Evolutionary conservation across 2,113 vertebrate species (phyloP), one percentile per base, ranked within the genome.

Genomic region (Nannobrachium achirus): DNA sequence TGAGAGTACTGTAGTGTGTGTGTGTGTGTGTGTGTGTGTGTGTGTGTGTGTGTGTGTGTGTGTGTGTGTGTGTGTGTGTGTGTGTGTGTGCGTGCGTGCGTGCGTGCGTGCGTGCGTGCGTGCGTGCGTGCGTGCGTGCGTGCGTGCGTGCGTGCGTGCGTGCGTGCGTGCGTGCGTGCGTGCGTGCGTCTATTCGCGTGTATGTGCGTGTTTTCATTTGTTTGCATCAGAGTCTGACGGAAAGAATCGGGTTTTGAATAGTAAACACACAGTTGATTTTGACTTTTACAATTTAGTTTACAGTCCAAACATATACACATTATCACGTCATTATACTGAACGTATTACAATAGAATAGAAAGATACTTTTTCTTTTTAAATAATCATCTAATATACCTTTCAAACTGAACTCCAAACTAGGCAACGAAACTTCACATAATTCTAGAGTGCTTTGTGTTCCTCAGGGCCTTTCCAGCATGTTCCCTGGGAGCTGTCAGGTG

Each of bases 391-490:
- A 48, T 48, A 6, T n/a, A 6, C n/a, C 45, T 14, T 14, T 13
- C 14, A 48, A 48, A 18, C 7, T 49, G 14, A 49, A 15, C 6
- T 61, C 44, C 8, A 13, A 11, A 6, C 44, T 45, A 25, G 5
- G 16, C 25, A 25, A 20, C 41, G 15, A 38, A 19, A 38, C n/a
- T n/a, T n/a, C n/a, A n/a, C n/a, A n/a, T n/a, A n/a, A n/a, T n/a
- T n/a, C n/a, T n/a, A n/a, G n/a, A n/a, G n/a, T n/a, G n/a, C 13
- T 10, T 10, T 8, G 1, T 80, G 13, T 66, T 57, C 56, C 52
- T 52, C 71, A 99, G 97, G 89, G 76, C 91, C 91, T 39, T 96
- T 97, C 76, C 86, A 91, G 58, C 93, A 95, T 61, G 39, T 67
- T 11, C 87, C 89, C 18, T 93, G 90, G 91, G 91, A 94, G 79